Percentiles rank a stretch among this genome's conserved stretches.
Conservation (phyloP, 2,113 vertebrate species). For the Epinephelus fuscoguttatus region DNA sequence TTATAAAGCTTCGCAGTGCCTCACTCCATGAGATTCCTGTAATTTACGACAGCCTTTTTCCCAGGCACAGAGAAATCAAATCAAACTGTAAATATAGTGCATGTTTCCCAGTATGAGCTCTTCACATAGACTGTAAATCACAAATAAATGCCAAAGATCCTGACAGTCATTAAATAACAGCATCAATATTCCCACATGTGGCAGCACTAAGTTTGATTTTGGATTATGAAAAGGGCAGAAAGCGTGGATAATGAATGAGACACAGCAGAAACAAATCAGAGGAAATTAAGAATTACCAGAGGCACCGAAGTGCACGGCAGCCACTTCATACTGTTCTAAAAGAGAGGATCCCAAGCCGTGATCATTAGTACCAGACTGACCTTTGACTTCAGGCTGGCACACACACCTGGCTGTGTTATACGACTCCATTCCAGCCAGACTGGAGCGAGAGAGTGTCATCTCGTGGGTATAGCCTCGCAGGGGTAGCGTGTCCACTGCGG, state of each 20-base stretch:
- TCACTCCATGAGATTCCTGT: conserved; percentile 66
- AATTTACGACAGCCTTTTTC: conserved; percentile 75
- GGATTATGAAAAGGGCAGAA: conserved; percentile 69
- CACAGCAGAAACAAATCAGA: conserved; percentile 34
- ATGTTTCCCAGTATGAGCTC: conserved; percentile 73
- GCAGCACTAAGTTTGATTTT: conserved; percentile 70
- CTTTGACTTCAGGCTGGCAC: conserved; percentile 56
- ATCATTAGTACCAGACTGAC: conserved; percentile 52
- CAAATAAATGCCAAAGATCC: conserved; percentile 68
- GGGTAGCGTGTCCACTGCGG: conserved; percentile 53
- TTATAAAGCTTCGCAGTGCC: conserved; percentile 64
- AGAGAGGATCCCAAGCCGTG: conserved; percentile 9
- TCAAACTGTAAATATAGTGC: conserved; percentile 77
- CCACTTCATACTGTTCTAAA: conserved; percentile 20
- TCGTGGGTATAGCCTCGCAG: conserved; percentile 33
- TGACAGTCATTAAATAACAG: conserved; percentile 78
- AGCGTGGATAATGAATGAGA: conserved; percentile 60
- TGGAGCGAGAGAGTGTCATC: conserved; percentile 45
- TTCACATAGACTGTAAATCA: conserved; percentile 62
- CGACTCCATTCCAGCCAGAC: conserved; percentile 41
- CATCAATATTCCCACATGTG: conserved; percentile 77
- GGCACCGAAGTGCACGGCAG: conserved; percentile 18
- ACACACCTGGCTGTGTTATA: conserved; percentile 67
- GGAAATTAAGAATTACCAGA: conserved; percentile 50
- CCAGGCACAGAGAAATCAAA: conserved; percentile 74